Conservation (phyloP, 2,797 vertebrate species). For the Aldrovandia affinis region DNA sequence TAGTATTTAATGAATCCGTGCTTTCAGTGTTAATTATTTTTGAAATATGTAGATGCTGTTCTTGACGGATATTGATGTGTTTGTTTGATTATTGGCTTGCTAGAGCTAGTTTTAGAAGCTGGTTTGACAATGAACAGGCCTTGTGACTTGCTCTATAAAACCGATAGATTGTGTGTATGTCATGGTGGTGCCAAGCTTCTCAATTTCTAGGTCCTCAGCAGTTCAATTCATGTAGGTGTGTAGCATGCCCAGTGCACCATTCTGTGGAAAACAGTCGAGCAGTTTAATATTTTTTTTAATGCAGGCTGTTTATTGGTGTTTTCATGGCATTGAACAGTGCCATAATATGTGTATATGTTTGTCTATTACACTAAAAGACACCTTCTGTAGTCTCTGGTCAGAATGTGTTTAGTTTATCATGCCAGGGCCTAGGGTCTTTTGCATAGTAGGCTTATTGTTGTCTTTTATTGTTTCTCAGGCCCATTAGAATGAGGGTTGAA, state of each 20-base stretch:
- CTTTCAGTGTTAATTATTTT: not conserved
- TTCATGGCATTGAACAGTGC: not conserved
- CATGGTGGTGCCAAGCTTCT: not conserved
- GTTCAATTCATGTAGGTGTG: not conserved
- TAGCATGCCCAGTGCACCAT: not conserved
- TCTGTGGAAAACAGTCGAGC: not conserved
- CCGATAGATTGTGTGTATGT: not conserved
- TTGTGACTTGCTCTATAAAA: not conserved
- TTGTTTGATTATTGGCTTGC: conserved; percentile 11
- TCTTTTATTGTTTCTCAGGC: not conserved
- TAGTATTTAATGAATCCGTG: not conserved
- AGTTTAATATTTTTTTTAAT: not conserved
- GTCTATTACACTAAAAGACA: not conserved
- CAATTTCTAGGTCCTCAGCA: not conserved
- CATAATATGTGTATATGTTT: not conserved
- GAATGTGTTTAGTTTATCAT: not conserved
- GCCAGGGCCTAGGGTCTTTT: not conserved
- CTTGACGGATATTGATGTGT: not conserved
- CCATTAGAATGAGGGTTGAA: not conserved
- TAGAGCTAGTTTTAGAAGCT: conserved; percentile 24
- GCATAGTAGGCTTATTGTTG: not conserved
- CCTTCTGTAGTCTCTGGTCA: not conserved
- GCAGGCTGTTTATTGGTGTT: not conserved
- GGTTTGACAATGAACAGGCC: conserved; percentile 5
- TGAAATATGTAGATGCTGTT: conserved; percentile 1